Percentiles rank a stretch among this genome's conserved stretches.
These are phyloP conservation scores for Mermis nigrescens DNA, from an alignment of 2,888 invertebrate species.

Conservation along the genomic window DNA sequence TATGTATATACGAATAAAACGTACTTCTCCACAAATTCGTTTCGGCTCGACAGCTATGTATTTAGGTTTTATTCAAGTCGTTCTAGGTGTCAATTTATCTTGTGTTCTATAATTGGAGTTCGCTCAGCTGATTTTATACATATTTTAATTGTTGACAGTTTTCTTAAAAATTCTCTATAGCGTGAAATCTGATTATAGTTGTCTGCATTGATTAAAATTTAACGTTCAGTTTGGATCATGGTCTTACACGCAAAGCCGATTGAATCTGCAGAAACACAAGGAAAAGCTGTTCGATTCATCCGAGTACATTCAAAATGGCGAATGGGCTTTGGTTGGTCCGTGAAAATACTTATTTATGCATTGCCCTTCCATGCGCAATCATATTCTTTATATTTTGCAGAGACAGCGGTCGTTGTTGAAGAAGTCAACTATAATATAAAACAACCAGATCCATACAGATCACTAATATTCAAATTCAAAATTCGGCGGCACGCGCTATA, in stretches of 20 bases:
- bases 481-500: constrained; percentile 85
- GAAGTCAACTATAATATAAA: constrained; percentile 18
- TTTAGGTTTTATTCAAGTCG: too few species aligned
- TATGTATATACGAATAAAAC: too few species aligned
- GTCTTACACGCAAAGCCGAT: constrained; percentile 69
- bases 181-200: too few species aligned
- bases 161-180: too few species aligned
- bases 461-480: constrained; percentile 81
- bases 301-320: constrained; percentile 92
- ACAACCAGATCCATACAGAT: constrained; percentile 47
- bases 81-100: too few species aligned
- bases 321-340: constrained; percentile 63
- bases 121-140: too few species aligned
- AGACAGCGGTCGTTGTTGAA: background rate
- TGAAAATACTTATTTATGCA: background rate
- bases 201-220: too few species aligned
- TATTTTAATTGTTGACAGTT: too few species aligned
- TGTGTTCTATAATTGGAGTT: too few species aligned
- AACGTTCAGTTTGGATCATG: constrained; percentile 89
- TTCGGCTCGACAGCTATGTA: too few species aligned
- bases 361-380: background rate
- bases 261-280: constrained; percentile 71
- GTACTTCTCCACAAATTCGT: too few species aligned
- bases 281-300: constrained; percentile 85
- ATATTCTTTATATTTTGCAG: background rate